Base-by-base conservation (phyloP, 2,888 invertebrate genomes). In the Aradus depressus region DNA sequence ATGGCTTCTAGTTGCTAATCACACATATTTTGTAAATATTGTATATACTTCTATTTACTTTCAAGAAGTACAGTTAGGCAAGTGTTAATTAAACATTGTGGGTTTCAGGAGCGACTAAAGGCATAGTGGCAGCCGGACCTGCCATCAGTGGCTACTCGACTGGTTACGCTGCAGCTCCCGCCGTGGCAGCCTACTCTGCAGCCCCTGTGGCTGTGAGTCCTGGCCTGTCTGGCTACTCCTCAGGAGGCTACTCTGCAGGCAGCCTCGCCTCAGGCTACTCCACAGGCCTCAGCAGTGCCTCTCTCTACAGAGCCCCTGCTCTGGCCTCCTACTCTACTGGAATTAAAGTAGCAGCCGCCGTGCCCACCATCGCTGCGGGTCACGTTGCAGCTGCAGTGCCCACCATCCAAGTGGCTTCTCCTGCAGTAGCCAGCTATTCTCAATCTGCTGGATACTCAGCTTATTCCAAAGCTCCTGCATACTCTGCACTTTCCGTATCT, bases 181-280 rank as follows among this genome's bases (percentile, higher is more conserved):
- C 21, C 10, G 23, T 41, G 10, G 26, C 49, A 4, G 14, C 49
- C n/a, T 49, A 41, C 14, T 32, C 50, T 14, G 21, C 49, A n/a
- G 16, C 42, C 18, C 31, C 19, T 22, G 49, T 26, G 10, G 43
- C 41, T 19, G 43, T 35, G 38, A 49, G 49, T n/a, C 19, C 28
- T 34, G 44, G 35, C 3, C 47, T 23, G 14, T 26, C 55, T 3
- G 34, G 18, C 22, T 19, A 14, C 21, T 43, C 44, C 4, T 44
- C 38, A 18, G 19, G 26, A 14, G 47, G 45, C 0, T 54, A 54
- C 44, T 42, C 51, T 3, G 51, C 43, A 14, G 44, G 49, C 32
- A 3, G 37, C 49, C 28, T 37, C 31, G 5, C 18, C n/a, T 72
- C 72, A 1, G 66, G 73, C 3, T 74, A 65, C 63, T 73, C 73